These are phyloP conservation scores for Pyrrhia umbra DNA, from an alignment of 2,888 invertebrate species.

Conservation along the genomic window DNA sequence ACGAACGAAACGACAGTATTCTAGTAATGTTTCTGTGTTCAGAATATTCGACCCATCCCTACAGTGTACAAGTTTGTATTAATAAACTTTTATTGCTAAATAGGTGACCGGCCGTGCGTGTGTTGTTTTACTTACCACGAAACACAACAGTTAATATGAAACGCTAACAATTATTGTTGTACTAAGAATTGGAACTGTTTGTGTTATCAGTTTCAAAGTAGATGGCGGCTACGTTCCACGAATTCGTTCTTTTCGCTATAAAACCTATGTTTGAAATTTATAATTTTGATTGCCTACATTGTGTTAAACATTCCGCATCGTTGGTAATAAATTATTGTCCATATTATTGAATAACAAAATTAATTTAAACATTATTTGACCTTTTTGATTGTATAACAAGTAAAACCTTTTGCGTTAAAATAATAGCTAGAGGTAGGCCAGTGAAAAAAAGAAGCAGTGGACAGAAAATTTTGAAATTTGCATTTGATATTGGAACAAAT, in stretches of 20 bases:
- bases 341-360: no score
- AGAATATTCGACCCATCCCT: neutral
- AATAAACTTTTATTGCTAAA: conserved; percentile 37
- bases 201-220: conserved; percentile 63
- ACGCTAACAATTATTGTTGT: conserved; percentile 52
- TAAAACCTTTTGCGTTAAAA: conserved; percentile 3
- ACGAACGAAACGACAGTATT: neutral
- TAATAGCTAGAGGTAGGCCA: neutral
- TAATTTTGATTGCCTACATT: conserved; percentile 6
- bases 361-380: neutral
- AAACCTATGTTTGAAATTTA: conserved; percentile 8
- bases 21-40: neutral
- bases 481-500: conserved; percentile 37
- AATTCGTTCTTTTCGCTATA: conserved; percentile 53
- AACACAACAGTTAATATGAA: conserved; percentile 59
- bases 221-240: conserved; percentile 59
- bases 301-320: neutral
- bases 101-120: conserved; percentile 23
- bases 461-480: neutral
- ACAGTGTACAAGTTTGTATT: conserved; percentile 7
- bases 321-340: neutral
- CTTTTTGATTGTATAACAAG: conserved; percentile 7
- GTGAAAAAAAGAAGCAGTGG: neutral
- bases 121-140: conserved; percentile 55
- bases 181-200: conserved; percentile 64